Evolutionary conservation across 2,888 invertebrate species (phyloP), one percentile per base, ranked within the genome.

Genomic region (Parnassius orleans): DNA sequence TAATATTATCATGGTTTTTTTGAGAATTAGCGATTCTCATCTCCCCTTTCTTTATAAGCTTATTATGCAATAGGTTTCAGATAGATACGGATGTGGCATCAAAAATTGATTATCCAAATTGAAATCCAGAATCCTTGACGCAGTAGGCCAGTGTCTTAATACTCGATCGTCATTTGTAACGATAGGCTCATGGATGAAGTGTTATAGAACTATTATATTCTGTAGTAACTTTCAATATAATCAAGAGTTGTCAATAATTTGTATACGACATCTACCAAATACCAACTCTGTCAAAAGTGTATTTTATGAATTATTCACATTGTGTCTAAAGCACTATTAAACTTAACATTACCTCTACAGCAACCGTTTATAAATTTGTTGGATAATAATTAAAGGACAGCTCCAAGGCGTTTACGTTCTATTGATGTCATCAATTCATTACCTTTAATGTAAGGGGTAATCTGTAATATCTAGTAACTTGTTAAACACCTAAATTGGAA

Each of bases 301-400:
- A 7, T 33, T 33, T 33, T 56, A 58, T 14, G 19, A 51, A 55
- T 53, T 62, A 55, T 48, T 62, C 53, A 62, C 58, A 54, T 62
- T 58, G 62, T 44, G 44, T 53, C 33, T 61, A 14, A 53, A 57
- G 51, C 19, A 57, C 11, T 50, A 50, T 57, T 53, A 42, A 57
- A 54, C 3, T 51, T 57, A 53, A 62, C 48, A 15, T 62, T 62
- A 53, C 53, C 54, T 60, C 33, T 58, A 58, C 46, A 54, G 51
- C 43, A 5, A 50, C 58, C 51, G 54, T 33, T 62, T 62, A 58
- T 57, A 50, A 62, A 62, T 57, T 50, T 57, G 58, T 62, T 54
- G 46, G 58, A 58, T 62, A 62, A 62, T 58, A 62, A 62, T 58
- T 62, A 62, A 50, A 58, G 62, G 58, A 44, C 53, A 62, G 19